These are phyloP conservation scores for Pitta sordida DNA, from an alignment of 2,113 vertebrate genomes.

Conservation along the genomic window DNA sequence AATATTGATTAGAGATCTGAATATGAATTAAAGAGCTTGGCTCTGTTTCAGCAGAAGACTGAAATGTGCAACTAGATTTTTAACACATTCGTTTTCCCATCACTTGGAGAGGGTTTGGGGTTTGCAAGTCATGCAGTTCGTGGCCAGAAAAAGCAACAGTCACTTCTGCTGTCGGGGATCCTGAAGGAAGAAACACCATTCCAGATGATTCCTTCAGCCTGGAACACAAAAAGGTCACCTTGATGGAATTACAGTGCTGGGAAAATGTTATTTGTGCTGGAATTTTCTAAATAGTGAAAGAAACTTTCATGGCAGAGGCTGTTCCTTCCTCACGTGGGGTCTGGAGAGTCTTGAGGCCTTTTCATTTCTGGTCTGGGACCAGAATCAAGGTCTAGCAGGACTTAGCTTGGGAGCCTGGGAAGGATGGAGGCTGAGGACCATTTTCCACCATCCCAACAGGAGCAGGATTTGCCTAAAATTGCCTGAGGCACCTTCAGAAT, in stretches of 20 bases:
- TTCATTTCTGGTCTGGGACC: not conserved
- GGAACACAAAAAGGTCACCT: not conserved
- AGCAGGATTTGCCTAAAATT: not conserved
- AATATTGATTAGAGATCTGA: slow-evolving; percentile 5
- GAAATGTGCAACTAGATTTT: not conserved
- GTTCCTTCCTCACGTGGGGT: not conserved
- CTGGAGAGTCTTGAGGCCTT: not conserved
- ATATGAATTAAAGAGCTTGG: slow-evolving; percentile 4
- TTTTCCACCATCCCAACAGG: not conserved
- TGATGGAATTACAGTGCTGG: not conserved
- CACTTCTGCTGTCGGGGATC: not conserved
- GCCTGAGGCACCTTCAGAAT: not conserved
- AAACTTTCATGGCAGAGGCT: not conserved
- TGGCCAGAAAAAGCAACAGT: not conserved
- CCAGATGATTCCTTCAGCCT: not conserved
- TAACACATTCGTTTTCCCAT: not conserved
- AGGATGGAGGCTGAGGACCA: not conserved
- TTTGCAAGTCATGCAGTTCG: not conserved
- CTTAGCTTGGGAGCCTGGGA: not conserved
- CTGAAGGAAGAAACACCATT: not conserved
- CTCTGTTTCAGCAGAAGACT: not conserved
- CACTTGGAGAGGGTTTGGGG: not conserved
- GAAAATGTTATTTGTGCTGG: not conserved
- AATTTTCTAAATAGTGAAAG: not conserved
- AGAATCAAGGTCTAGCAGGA: not conserved